Base-by-base conservation (phyloP, 2,797 vertebrate species). In the Micromesistius poutassou region DNA sequence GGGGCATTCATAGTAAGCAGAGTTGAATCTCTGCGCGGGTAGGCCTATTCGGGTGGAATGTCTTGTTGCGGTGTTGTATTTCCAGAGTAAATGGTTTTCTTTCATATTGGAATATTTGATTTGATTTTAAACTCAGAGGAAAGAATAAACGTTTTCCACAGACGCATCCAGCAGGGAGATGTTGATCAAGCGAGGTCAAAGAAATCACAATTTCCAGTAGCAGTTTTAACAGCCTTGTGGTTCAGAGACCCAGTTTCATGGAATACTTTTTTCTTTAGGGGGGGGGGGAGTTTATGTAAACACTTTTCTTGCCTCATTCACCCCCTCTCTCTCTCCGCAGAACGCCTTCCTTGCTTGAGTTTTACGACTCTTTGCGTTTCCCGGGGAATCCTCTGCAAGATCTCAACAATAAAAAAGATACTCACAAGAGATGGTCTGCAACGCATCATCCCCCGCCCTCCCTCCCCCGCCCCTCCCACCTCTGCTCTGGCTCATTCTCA, bases 321-420 rank as follows among this genome's bases (percentile, higher is more conserved):
- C 86, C 89, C 89, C 87, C 88, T 74, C 80, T 89, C 77, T 88
- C 88, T 88, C 88, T 90, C 86, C 9, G 7, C 8, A 9, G 9
- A 38, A 38, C 1, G 30, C 31, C 33, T 19, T 35, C 72, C 3
- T 74, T 36, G 30, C 25, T 25, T 38, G 35, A 73, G 36, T 79
- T 76, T 82, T 80, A 89, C 75, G 85, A 78, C 82, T 5, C 33
- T 7, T 80, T 80, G 82, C 79, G 75, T 90, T 92, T 92, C 91
- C 91, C 79, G 80, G 87, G 89, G 91, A 92, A 88, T 93, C 91
- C 91, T 91, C 84, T 77, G 68, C 38, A 62, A 74, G 73, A 36
- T 79, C 79, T 62, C 87, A 87, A 91, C 90, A 90, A 91, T 87
- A 78, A 76, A 72, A 84, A 62, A 25, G 85, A 80, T 86, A 82